Evolutionary conservation across 2,113 vertebrate species (phyloP).

Genomic region (Petrocephalus zakoni): DNA sequence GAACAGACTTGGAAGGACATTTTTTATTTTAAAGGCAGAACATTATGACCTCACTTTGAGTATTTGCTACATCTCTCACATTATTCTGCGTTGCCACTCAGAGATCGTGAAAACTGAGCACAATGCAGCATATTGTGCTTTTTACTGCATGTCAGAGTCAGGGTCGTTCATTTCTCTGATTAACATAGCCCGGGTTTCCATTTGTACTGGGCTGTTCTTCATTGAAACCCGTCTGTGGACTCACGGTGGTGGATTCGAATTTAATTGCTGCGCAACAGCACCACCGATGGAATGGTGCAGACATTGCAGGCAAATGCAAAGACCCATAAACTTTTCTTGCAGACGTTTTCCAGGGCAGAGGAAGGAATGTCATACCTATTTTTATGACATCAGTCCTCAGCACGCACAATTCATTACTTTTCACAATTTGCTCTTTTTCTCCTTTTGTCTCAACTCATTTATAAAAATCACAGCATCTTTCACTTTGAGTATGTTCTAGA

Average conservation of each 20-base stretch:
- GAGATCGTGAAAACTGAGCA: not conserved
- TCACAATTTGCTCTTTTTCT: not conserved
- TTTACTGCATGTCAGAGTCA: not conserved
- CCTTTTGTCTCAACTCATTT: not conserved
- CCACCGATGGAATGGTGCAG: constrained; percentile 19
- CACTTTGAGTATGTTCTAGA: not conserved
- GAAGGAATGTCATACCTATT: not conserved
- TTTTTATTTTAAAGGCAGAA: not conserved
- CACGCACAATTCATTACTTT: not conserved
- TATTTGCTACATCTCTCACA: not conserved
- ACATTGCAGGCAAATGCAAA: constrained; percentile 17
- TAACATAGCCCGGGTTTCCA: not conserved
- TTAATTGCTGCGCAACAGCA: constrained; percentile 27
- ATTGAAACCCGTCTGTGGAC: not conserved
- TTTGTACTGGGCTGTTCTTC: not conserved
- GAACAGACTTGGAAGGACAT: not conserved
- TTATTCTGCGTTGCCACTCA: not conserved
- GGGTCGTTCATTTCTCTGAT: not conserved
- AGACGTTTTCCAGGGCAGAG: constrained; percentile 2
- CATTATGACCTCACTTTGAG: not conserved
- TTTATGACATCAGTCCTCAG: not conserved
- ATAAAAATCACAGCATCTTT: not conserved
- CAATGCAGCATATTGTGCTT: not conserved
- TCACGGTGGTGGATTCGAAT: not conserved
- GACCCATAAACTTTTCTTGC: not conserved